A percentile compares a stretch with the other conserved stretches of the same genome.
Conservation (phyloP, 35 echinoderm and acorn worm genomes). For the Anneissia japonica region DNA sequence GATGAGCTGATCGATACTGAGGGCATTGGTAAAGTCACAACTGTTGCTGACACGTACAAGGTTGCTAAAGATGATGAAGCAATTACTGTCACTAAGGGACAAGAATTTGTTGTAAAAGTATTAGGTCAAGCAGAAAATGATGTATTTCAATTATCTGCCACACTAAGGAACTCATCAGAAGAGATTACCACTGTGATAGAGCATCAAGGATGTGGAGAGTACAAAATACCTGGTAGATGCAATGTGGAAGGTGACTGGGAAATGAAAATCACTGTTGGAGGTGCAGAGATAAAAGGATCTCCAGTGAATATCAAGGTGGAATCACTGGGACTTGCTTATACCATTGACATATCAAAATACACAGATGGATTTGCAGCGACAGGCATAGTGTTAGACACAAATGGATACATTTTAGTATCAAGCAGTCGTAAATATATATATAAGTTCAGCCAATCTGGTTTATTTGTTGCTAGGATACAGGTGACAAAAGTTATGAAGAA, state of each 20-base stretch:
- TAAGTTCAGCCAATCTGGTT: not conserved
- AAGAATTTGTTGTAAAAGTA: not conserved
- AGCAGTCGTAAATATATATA: not conserved
- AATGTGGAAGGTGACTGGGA: not conserved
- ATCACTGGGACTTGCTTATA: not conserved
- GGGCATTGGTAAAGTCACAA: not conserved
- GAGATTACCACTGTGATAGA: not conserved
- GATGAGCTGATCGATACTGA: not conserved
- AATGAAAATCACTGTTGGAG: not conserved
- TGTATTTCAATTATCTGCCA: not conserved
- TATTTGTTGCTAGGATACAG: not conserved
- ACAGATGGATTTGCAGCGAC: not conserved
- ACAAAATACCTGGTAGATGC: not conserved
- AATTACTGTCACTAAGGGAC: not conserved
- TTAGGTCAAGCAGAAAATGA: not conserved
- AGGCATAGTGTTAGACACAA: not conserved
- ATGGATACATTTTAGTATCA: not conserved
- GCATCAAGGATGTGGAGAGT: not conserved
- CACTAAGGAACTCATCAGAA: not conserved
- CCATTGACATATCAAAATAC: not conserved
- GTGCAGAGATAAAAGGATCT: not conserved
- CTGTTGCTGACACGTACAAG: not conserved
- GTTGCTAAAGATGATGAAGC: not conserved
- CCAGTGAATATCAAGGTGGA: not conserved
- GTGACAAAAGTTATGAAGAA: not conserved